A percentile compares a stretch with the other conserved stretches of the same genome.
Conservation (phyloP, 2,113 vertebrate genomes). For the Dicrurus megarhynchus region DNA sequence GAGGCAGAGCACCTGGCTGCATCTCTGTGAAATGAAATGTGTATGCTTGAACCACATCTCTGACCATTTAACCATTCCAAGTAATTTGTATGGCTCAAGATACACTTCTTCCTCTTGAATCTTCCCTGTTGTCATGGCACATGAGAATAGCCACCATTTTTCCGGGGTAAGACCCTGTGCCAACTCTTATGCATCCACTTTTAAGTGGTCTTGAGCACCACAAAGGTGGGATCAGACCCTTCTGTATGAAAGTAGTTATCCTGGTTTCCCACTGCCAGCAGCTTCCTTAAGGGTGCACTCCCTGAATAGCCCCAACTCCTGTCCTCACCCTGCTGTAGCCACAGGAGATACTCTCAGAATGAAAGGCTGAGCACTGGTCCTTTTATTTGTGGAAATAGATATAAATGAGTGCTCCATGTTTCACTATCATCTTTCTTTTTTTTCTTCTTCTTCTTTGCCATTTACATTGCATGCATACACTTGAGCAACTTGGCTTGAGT, state of each 20-base stretch:
- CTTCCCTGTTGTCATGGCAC: not conserved
- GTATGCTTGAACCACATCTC: not conserved
- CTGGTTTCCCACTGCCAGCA: not conserved
- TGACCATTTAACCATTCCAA: not conserved
- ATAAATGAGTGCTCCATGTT: not conserved
- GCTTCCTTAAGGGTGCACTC: not conserved
- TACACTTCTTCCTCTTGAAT: not conserved
- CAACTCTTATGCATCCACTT: accelerated
- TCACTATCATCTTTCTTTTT: slow-evolving; percentile 24
- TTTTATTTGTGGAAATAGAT: slow-evolving; percentile 30
- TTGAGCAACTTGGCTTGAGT: slow-evolving; percentile 62
- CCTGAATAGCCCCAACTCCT: not conserved
- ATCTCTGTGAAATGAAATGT: not conserved
- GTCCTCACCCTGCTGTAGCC: not conserved
- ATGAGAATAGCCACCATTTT: not conserved
- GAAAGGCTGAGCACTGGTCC: not conserved
- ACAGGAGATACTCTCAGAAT: not conserved
- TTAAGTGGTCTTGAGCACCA: not conserved
- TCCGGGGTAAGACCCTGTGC: not conserved
- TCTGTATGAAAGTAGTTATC: not conserved
- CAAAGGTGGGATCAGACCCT: not conserved
- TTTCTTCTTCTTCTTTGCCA: not conserved
- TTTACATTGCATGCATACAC: slow-evolving; percentile 66
- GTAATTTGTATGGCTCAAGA: not conserved
- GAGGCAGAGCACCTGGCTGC: not conserved